phyloP scores from a whole-genome alignment of 2,797 vertebrate species.

The Bradypodion pumilum region DNA sequence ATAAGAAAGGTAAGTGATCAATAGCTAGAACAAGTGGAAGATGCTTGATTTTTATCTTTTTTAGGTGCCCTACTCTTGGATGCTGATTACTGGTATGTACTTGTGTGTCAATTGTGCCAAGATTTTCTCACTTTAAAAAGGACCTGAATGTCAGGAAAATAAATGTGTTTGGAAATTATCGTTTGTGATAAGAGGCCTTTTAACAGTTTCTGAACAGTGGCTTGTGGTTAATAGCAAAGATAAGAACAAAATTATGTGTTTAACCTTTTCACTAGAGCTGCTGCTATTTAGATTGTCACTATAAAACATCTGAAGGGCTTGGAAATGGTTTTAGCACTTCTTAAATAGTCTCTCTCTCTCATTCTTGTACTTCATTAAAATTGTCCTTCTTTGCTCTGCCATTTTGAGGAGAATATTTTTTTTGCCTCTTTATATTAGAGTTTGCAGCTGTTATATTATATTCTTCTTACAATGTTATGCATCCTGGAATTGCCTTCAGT shows the following conservation, averaged over 20 bases:
- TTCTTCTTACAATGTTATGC: too few species aligned
- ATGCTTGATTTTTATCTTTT: not conserved
- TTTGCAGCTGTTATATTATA: too few species aligned
- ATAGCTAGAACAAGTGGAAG: not conserved
- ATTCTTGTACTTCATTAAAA: not conserved
- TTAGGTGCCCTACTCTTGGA: too few species aligned
- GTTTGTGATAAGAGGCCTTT: constrained; percentile 20
- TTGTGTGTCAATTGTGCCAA: not conserved
- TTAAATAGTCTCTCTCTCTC: not conserved
- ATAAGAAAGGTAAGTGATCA: not conserved
- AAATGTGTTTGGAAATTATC: constrained; percentile 6
- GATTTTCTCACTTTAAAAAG: not conserved
- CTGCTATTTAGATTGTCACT: constrained; percentile 23
- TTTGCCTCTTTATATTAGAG: too few species aligned
- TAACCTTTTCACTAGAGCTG: constrained; percentile 11
- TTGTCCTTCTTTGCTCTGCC: too few species aligned
- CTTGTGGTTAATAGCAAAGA: constrained; percentile 27
- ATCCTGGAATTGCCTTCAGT: too few species aligned
- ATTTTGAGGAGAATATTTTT: too few species aligned
- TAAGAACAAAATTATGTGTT: constrained; percentile 29
- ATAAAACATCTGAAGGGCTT: constrained; percentile 29
- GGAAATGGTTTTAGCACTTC: not conserved
- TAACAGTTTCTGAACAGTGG: constrained; percentile 17
- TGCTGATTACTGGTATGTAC: not conserved
- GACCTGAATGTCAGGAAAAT: constrained; percentile 12